These are phyloP conservation scores for Anthoptus insignis DNA, from an alignment of 2,888 invertebrate genomes.

Conservation along the genomic window DNA sequence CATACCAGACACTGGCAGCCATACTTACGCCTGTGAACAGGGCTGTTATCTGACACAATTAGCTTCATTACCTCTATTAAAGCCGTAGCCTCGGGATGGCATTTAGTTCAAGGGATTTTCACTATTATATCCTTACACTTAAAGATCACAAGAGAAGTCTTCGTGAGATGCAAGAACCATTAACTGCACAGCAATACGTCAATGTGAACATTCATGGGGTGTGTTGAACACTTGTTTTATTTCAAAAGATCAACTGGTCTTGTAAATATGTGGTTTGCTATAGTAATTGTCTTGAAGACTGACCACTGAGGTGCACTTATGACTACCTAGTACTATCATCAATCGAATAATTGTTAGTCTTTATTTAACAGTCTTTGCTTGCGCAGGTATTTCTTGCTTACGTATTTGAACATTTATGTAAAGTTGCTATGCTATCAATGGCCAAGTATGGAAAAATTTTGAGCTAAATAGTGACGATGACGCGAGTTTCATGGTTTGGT, in stretches of 20 bases:
- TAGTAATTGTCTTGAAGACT: background rate
- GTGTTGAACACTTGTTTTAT: constrained; percentile 16
- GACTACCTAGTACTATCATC: no score
- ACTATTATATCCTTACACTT: constrained; percentile 5
- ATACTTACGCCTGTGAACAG: constrained; percentile 39
- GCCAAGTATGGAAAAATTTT: no score
- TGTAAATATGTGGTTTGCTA: background rate
- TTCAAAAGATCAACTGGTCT: background rate
- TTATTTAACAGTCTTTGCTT: no score
- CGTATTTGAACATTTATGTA: no score
- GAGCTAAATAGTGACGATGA: no score
- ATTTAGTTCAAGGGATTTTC: constrained; percentile 16
- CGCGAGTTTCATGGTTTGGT: no score
- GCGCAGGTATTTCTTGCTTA: no score
- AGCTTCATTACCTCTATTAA: constrained; percentile 30
- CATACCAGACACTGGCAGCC: constrained; percentile 37
- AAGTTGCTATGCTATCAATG: no score
- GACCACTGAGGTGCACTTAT: no score
- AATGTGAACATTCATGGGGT: constrained; percentile 26
- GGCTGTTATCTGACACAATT: constrained; percentile 36
- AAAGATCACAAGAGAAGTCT: background rate
- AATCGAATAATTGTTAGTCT: no score
- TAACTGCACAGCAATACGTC: constrained; percentile 24
- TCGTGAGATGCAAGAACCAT: constrained; percentile 1
- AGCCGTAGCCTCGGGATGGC: constrained; percentile 15